phyloP scores from a whole-genome alignment of 2,113 vertebrate species.

The Hypanus sabinus region DNA sequence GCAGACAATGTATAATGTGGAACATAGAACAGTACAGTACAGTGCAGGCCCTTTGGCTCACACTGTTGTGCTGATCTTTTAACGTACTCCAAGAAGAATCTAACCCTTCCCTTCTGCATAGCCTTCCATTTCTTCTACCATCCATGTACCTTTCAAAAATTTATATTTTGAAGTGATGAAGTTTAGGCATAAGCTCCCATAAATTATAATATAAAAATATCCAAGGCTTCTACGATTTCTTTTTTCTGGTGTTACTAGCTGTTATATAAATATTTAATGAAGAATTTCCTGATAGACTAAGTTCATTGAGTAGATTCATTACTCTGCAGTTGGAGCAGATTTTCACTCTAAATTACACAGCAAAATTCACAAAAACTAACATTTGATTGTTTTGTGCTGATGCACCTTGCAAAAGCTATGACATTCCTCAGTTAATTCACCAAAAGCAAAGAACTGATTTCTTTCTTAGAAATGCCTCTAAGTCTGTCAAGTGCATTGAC shows the following conservation, averaged over 20 bases:
- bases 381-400: not conserved
- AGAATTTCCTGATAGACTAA: not conserved
- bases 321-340: not conserved
- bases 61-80: too few relatives aligned
- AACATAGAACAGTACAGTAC: too few relatives aligned
- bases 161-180: not conserved
- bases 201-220: not conserved
- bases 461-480: not conserved
- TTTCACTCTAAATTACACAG: not conserved
- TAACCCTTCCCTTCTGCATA: too few relatives aligned
- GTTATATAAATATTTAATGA: not conserved
- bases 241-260: not conserved
- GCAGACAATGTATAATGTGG: too few relatives aligned
- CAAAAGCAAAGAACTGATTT: not conserved
- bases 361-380: not conserved
- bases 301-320: not conserved
- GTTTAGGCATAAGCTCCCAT: not conserved
- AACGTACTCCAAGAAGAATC: too few relatives aligned
- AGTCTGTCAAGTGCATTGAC: not conserved
- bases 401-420: not conserved
- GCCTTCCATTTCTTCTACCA: too few relatives aligned
- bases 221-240: not conserved
- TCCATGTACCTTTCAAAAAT: too few relatives aligned
- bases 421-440: not conserved
- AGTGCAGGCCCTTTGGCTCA: too few relatives aligned